Evolutionary conservation across 1,140 invertebrate species (phyloP), one percentile per base, ranked within the genome.

Genomic region (Brachionus sp.): DNA sequence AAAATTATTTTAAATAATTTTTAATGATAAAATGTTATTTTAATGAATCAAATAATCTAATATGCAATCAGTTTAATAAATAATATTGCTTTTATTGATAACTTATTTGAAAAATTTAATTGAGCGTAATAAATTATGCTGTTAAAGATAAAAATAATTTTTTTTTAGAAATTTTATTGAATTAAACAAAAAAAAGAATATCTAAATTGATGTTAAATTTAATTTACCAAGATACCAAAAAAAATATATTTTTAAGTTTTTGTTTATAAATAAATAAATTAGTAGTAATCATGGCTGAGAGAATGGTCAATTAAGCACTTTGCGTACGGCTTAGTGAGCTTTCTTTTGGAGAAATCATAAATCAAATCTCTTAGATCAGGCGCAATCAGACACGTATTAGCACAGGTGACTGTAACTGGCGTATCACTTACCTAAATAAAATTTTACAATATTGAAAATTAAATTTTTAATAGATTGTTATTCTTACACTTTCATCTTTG

Each of bases 261-360:
- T 19, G 7, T 57, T 57, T 16, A 19, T 57, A 2, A 9, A 57
- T 19, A 57, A 19, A 7, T 57, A 7, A 9, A 19, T 80, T 80
- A 80, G n/a, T 80, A 57, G 19, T 62, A 80, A 16, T 80, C 62
- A 66, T 62, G 62, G 57, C 39, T 66, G 19, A 80, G 35, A 57
- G 77, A 13, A 25, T 66, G 50, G 16, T 80, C 77, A 23, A 80
- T 80, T 5, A 80, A 35, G 16, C 77, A 80, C 33, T 66, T 57
- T 66, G 77, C 77, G 42, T 62, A 80, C 57, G 33, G 33, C 62
- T 80, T 80, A 13, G 50, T 66, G 23, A 62, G 37, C 33, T 66
- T 66, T 39, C 50, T 39, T 23, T 50, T 80, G 4, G 62, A 42
- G 0, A 80, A 44, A 57, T 80, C 62, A 62, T 39, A 62, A n/a